These are phyloP conservation scores for Calidris pugnax DNA, from an alignment of 2,113 vertebrate genomes.

Conservation along the genomic window DNA sequence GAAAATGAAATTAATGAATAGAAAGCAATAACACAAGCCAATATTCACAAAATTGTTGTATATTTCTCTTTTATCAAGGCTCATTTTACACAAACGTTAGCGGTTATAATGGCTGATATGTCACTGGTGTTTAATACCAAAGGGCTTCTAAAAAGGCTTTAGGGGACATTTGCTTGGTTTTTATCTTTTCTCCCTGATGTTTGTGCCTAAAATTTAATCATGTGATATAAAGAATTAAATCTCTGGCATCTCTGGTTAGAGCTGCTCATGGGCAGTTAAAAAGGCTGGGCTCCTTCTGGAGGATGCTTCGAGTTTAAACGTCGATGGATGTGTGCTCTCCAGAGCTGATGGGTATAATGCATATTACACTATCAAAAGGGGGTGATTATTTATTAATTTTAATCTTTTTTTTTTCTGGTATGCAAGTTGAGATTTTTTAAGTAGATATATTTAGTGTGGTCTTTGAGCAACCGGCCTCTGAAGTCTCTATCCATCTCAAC, in stretches of 20 bases:
- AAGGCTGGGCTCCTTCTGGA: neutral
- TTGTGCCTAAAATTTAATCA: neutral
- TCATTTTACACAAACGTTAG: neutral
- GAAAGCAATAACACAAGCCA: constrained; percentile 29
- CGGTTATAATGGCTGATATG: neutral
- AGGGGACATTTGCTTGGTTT: neutral
- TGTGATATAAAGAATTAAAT: neutral
- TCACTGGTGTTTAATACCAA: neutral
- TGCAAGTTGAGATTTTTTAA: neutral
- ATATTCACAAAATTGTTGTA: constrained; percentile 26
- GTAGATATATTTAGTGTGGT: neutral
- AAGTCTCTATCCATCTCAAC: neutral
- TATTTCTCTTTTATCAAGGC: constrained; percentile 1
- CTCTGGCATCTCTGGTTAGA: neutral
- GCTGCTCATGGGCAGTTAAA: neutral
- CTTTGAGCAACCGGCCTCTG: neutral
- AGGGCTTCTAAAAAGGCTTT: neutral
- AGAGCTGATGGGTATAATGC: neutral
- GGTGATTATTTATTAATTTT: neutral
- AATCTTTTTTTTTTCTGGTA: neutral
- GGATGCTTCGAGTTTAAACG: neutral
- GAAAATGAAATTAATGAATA: constrained; percentile 40
- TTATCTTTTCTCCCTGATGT: neutral
- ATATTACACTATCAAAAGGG: neutral
- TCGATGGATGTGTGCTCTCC: neutral